Percentiles rank a stretch among this genome's conserved stretches.
These are phyloP conservation scores for Antitype chi DNA, from an alignment of 2,888 invertebrate species.

Conservation along the genomic window DNA sequence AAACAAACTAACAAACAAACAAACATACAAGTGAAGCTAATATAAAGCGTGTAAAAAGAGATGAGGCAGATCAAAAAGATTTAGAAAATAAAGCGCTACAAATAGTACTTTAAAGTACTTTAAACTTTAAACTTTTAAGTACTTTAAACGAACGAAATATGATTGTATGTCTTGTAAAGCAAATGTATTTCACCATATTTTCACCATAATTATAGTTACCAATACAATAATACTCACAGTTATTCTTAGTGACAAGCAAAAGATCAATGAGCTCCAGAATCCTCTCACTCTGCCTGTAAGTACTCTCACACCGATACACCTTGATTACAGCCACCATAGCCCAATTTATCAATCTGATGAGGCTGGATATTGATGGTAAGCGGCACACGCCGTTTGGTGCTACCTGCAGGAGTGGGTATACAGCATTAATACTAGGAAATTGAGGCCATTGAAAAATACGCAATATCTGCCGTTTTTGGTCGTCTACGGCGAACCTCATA, in stretches of 20 bases:
- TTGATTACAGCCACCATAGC: slow-evolving; percentile 42
- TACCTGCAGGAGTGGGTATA: slow-evolving; percentile 7
- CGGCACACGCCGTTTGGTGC: slow-evolving; percentile 12
- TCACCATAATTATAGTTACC: neutral
- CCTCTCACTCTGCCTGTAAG: slow-evolving; percentile 59
- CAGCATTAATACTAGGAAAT: neutral
- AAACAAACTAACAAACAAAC: no score
- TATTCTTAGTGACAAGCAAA: slow-evolving; percentile 60
- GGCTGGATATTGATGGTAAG: slow-evolving; percentile 47
- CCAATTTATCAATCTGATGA: slow-evolving; percentile 58
- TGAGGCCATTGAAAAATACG: neutral
- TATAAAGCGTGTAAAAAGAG: no score
- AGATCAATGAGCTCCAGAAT: slow-evolving; percentile 67
- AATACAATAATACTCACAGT: slow-evolving; percentile 61
- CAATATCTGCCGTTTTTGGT: neutral
- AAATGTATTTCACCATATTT: neutral
- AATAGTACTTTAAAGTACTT: no score
- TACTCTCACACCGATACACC: slow-evolving; percentile 66
- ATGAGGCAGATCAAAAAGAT: neutral
- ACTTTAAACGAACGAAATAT: neutral
- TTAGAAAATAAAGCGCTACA: neutral
- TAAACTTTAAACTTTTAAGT: no score
- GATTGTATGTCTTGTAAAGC: neutral
- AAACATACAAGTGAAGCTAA: no score
- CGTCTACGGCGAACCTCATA: neutral